Percentiles rank a stretch among this genome's conserved stretches.
Evolutionary conservation across 2,113 vertebrate species (phyloP).

Genomic region (Stegostoma tigrinum): DNA sequence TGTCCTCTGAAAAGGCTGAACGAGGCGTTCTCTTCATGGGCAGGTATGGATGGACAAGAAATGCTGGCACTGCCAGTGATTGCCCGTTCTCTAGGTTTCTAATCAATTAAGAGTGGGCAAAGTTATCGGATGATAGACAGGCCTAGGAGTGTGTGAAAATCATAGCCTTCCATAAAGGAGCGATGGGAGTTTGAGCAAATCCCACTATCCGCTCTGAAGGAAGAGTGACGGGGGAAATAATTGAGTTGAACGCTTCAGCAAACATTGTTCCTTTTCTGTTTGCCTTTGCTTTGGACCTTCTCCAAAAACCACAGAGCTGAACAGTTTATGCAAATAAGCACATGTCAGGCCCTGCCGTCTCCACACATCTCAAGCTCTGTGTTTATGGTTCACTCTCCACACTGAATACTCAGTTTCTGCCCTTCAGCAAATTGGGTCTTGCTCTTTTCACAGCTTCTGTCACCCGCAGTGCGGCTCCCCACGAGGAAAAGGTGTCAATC

Average conservation of each 20-base stretch:
- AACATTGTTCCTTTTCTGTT: not conserved
- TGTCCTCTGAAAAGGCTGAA: too few species aligned
- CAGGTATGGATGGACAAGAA: too few species aligned
- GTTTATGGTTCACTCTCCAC: not conserved
- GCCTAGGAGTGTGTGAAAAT: not conserved
- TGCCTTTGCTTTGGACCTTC: not conserved
- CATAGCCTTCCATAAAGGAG: not conserved
- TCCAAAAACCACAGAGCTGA: not conserved
- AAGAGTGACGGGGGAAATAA: not conserved
- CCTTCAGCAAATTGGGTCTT: not conserved
- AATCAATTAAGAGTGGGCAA: not conserved
- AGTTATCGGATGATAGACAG: not conserved
- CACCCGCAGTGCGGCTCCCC: not conserved
- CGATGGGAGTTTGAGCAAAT: not conserved
- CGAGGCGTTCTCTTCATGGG: too few species aligned
- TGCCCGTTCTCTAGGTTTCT: not conserved
- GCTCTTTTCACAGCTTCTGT: not conserved
- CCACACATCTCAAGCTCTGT: not conserved
- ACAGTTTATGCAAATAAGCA: conserved; percentile 27
- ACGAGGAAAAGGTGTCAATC: not conserved
- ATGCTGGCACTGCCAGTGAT: too few species aligned
- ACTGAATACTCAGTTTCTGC: not conserved
- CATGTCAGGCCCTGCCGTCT: not conserved
- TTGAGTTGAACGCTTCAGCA: not conserved
- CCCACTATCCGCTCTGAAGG: not conserved